phyloP scores from a whole-genome alignment of 2,113 vertebrate genomes.

The Acrocephalus arundinaceus region DNA sequence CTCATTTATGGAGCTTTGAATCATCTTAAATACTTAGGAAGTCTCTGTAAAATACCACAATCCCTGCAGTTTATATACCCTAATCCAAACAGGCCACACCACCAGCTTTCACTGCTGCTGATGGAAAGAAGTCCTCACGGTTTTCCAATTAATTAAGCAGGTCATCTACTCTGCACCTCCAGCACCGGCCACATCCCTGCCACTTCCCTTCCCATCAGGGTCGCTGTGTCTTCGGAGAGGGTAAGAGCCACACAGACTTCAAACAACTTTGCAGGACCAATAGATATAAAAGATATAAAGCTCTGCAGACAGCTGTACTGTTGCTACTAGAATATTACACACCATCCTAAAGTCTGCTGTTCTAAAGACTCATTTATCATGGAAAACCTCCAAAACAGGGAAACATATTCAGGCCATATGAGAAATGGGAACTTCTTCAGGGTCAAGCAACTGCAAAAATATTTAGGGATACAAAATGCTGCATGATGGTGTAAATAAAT shows the following conservation, averaged over 20 bases:
- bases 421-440: not conserved
- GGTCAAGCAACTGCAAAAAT: not conserved
- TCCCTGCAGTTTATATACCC: conserved; percentile 10
- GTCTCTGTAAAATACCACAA: conserved; percentile 44
- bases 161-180: not conserved
- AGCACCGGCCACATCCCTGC: not conserved
- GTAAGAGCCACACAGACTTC: not conserved
- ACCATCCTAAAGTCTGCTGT: not conserved
- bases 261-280: not conserved
- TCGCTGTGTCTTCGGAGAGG: fast-evolving
- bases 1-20: conserved; percentile 63
- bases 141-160: not conserved
- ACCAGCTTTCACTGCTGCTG: not conserved
- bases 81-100: not conserved
- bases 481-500: not conserved
- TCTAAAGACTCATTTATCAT: not conserved
- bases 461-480: not conserved
- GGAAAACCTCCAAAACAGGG: not conserved
- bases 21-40: conserved; percentile 58
- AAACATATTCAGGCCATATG: not conserved
- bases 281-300: not conserved
- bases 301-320: not conserved
- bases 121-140: not conserved
- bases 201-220: not conserved
- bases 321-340: not conserved